Conservation (phyloP, 2,797 vertebrate genomes). For the Pangasius macronema region DNA sequence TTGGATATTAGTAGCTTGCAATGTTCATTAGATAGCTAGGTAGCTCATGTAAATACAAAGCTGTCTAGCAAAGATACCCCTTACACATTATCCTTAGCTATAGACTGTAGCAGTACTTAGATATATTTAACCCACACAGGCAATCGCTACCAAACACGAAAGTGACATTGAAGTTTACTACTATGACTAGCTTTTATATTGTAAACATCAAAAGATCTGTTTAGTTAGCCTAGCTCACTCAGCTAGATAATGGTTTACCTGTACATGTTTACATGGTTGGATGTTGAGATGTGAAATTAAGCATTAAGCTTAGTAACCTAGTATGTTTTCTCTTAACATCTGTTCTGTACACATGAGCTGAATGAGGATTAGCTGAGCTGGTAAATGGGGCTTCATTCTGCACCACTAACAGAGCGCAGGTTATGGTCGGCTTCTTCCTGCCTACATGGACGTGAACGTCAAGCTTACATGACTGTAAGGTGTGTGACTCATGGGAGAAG, state of each 20-base stretch:
- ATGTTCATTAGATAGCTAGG: not conserved
- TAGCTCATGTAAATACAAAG: not conserved
- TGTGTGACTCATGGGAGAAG: conserved; percentile 9
- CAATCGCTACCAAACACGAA: not conserved
- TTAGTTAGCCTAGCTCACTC: not conserved
- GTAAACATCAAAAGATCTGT: not conserved
- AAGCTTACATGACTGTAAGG: conserved; percentile 25
- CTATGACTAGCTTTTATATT: not conserved
- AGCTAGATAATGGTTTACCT: not conserved
- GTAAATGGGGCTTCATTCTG: not conserved
- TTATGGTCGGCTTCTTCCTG: conserved; percentile 2
- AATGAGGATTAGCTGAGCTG: conserved; percentile 3
- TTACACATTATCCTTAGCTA: not conserved
- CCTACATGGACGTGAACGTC: conserved; percentile 33
- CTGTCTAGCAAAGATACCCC: not conserved
- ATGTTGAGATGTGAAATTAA: not conserved
- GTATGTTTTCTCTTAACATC: not conserved
- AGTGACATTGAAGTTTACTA: not conserved
- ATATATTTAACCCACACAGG: not conserved
- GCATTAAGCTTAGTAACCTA: not conserved
- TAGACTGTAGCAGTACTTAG: not conserved
- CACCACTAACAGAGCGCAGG: not conserved
- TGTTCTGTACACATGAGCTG: not conserved
- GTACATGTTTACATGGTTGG: not conserved
- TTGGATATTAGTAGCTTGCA: not conserved